phyloP scores from a whole-genome alignment of 2,888 invertebrate genomes.

The Branchellion lobata region DNA sequence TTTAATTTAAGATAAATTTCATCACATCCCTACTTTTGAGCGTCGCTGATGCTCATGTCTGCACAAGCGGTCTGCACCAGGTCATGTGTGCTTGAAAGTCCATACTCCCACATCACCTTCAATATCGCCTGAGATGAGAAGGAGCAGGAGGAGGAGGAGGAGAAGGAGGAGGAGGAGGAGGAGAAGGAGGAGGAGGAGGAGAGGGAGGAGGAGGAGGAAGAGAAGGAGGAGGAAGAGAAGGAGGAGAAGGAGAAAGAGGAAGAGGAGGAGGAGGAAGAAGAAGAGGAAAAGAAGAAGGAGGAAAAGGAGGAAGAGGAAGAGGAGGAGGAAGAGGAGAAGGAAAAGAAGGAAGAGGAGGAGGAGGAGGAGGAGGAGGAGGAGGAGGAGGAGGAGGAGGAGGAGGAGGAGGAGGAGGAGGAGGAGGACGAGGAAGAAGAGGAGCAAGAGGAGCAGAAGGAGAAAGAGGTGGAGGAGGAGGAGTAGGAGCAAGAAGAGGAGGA shows the following conservation, averaged over 20 bases:
- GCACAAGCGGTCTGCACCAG: not conserved
- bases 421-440: not conserved
- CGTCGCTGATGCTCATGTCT: not conserved
- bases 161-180: not conserved
- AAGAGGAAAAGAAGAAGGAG: no score
- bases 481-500: not conserved
- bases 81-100: not conserved
- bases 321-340: no score
- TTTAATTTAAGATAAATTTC: no score
- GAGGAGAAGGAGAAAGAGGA: not conserved
- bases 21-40: not conserved
- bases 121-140: not conserved
- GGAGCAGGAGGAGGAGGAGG: not conserved
- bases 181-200: not conserved
- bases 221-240: not conserved
- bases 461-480: not conserved
- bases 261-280: not conserved
- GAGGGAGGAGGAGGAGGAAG: not conserved
- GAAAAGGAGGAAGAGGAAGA: no score
- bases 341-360: no score
- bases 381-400: not conserved
- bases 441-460: not conserved
- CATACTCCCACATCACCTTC: conserved; percentile 6
- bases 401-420: not conserved
- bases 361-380: not conserved